Evolutionary conservation across 1,140 invertebrate species (phyloP).

Genomic region (Heliconius hermathena): DNA sequence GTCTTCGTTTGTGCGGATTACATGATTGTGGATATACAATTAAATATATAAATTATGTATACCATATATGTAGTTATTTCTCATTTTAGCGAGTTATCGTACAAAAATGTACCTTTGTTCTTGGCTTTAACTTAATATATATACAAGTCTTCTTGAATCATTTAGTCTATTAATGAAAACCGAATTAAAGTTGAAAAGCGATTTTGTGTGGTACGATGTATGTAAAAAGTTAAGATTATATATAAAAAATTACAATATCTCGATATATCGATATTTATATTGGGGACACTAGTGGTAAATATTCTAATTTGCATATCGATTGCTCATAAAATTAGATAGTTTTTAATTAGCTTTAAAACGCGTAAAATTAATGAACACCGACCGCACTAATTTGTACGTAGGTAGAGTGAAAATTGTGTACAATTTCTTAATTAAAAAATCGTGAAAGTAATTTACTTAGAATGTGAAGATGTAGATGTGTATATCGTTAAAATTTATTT

Average conservation of each 20-base stretch:
- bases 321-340: not conserved
- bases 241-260: no score
- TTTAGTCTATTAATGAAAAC: no score
- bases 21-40: no score
- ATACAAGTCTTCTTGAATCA: not conserved
- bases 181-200: no score
- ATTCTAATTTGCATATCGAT: constrained; percentile 25
- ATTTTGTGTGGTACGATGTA: no score
- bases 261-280: no score
- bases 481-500: not conserved
- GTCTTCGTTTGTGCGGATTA: no score
- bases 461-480: not conserved
- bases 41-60: no score
- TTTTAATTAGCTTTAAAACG: not conserved
- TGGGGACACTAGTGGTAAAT: not conserved
- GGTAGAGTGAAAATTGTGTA: not conserved
- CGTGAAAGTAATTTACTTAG: constrained; percentile 7
- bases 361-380: not conserved
- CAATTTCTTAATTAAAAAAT: not conserved
- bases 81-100: no score
- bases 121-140: constrained; percentile 18
- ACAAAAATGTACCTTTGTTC: no score
- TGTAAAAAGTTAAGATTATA: no score
- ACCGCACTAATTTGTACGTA: not conserved
- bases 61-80: no score